Percentiles rank a stretch among this genome's conserved stretches.
These are phyloP conservation scores for Campylorhamphus procurvoides DNA, from an alignment of 2,113 vertebrate species.

Conservation along the genomic window DNA sequence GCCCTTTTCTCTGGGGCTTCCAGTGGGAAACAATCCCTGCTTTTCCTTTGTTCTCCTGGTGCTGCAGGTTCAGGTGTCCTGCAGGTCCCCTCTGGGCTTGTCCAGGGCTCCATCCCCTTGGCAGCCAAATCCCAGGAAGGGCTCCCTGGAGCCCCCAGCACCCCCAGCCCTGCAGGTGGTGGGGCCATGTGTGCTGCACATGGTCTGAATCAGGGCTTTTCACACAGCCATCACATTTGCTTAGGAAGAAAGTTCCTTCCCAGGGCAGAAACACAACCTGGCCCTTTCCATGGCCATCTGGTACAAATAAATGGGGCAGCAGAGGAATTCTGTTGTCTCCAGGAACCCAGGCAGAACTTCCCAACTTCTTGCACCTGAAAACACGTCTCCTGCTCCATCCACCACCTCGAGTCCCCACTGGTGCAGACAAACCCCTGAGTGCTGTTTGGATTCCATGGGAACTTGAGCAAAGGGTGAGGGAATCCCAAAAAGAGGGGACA, in stretches of 20 bases:
- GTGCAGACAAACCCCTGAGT: background rate
- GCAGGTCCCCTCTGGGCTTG: background rate
- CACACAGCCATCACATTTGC: conserved; percentile 15
- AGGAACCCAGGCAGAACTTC: background rate
- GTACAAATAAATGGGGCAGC: background rate
- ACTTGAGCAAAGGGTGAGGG: background rate
- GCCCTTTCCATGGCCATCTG: background rate
- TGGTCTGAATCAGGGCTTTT: background rate
- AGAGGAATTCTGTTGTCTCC: background rate
- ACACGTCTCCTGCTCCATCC: background rate
- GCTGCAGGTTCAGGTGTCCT: background rate
- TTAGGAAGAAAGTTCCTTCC: background rate
- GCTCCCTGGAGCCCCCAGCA: background rate
- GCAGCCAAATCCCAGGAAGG: background rate
- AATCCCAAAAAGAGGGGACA: background rate
- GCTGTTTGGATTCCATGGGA: background rate
- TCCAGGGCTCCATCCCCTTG: background rate
- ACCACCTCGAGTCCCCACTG: background rate
- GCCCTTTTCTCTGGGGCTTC: background rate
- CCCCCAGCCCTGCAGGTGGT: background rate
- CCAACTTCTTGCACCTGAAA: conserved; percentile 18
- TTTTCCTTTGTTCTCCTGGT: background rate
- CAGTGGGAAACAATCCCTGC: background rate
- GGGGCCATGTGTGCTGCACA: conserved; percentile 27
- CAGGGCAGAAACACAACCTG: background rate